Conservation (phyloP, 2,113 vertebrate genomes). For the Seriola quinqueradiata region DNA sequence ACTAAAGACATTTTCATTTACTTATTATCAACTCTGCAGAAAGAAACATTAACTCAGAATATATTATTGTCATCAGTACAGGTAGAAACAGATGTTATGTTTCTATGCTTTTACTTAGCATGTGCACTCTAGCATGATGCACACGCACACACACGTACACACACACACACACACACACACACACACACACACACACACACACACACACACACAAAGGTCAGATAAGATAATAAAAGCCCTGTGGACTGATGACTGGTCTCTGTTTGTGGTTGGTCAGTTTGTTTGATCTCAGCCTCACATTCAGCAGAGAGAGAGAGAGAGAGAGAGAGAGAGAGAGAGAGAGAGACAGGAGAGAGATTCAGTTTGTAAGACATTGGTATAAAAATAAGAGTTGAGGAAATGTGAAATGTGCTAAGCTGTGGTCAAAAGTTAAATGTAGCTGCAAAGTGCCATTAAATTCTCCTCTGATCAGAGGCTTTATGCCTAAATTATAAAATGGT, state of each 20-base stretch:
- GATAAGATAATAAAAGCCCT: not conserved
- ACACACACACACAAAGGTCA: not conserved
- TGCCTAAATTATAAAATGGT: not conserved
- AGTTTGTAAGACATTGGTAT: slow-evolving; percentile 7
- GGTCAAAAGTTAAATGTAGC: slow-evolving; percentile 4
- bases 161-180: slow-evolving; percentile 8
- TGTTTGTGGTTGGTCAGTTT: not conserved
- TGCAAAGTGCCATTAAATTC: slow-evolving; percentile 2
- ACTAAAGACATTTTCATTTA: not conserved
- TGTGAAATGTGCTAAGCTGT: not conserved
- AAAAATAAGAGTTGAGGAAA: slow-evolving; percentile 23
- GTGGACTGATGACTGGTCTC: not conserved
- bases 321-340: too few species aligned
- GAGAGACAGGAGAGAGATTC: too few species aligned
- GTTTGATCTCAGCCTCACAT: not conserved
- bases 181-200: slow-evolving; percentile 3
- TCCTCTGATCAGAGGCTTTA: not conserved
- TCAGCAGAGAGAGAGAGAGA: too few species aligned
- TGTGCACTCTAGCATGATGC: not conserved
- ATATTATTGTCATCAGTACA: not conserved
- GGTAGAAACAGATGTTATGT: not conserved
- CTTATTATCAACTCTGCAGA: not conserved
- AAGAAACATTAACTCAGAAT: not conserved
- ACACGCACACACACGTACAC: not conserved
- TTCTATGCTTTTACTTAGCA: not conserved